A percentile compares a stretch with the other conserved stretches of the same genome.
Conservation (phyloP, 2,888 invertebrate genomes). For the Thymelicus acteon region DNA sequence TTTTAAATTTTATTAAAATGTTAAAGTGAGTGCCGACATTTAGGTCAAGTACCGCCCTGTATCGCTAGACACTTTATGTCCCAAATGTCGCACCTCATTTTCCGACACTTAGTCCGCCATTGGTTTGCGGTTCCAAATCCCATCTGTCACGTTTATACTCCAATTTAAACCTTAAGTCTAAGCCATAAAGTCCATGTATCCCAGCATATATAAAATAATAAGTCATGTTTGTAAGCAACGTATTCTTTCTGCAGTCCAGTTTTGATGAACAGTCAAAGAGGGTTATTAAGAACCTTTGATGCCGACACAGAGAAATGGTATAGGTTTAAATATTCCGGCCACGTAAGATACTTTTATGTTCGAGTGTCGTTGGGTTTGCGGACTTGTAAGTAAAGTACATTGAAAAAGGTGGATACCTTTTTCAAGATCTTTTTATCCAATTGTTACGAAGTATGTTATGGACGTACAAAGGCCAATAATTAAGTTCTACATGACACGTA, state of each 20-base stretch:
- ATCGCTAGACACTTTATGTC: constrained; percentile 59
- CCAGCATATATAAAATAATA: neutral
- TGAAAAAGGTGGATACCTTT: constrained; percentile 53
- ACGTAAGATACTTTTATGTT: constrained; percentile 64
- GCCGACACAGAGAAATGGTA: constrained; percentile 63
- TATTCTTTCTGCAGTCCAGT: constrained; percentile 60
- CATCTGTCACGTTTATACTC: constrained; percentile 43
- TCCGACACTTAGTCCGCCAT: constrained; percentile 65
- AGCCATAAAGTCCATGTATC: neutral
- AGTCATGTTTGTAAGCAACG: constrained; percentile 39
- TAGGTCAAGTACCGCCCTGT: constrained; percentile 69
- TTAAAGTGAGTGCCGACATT: constrained; percentile 59
- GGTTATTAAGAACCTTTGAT: constrained; percentile 67
- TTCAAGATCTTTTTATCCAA: constrained; percentile 66
- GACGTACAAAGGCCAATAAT: constrained; percentile 47
- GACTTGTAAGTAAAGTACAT: constrained; percentile 60
- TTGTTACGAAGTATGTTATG: constrained; percentile 57
- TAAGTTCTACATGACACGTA: neutral
- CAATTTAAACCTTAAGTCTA: constrained; percentile 48
- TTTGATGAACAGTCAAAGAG: constrained; percentile 67
- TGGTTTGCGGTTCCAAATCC: constrained; percentile 48
- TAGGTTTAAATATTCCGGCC: constrained; percentile 68
- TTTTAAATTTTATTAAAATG: constrained; percentile 54
- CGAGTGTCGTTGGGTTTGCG: constrained; percentile 61
- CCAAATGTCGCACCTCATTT: constrained; percentile 76